Base-by-base conservation (phyloP, 2,888 invertebrate genomes). In the Tryphoninae sp. region DNA sequence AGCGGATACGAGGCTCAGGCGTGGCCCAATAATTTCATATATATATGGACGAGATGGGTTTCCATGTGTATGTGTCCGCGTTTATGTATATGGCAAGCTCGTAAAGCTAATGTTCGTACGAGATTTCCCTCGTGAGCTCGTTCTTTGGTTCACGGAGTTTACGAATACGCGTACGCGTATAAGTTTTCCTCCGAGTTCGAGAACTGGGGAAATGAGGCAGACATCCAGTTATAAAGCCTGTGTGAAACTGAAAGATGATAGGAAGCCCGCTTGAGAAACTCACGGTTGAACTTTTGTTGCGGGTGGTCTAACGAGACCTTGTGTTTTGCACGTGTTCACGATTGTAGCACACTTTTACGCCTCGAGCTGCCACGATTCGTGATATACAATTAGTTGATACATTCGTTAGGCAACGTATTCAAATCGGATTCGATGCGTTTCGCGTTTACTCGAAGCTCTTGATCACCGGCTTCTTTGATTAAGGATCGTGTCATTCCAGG, bases 291-390 rank as follows among this genome's bases (percentile, higher is more conserved):
- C 19, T 22, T 19, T 58, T 73, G 69, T 71, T 58, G 58, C 42
- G 23, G 49, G 22, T 22, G 53, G 11, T 53, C 65, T 86, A 83
- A 86, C 82, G 84, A 86, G 81, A 79, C 83, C 80, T 85, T 86
- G 85, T 86, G 86, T 83, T 78, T 72, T 79, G 83, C 86, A 86
- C 85, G 86, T 86, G 86, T 83, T 84, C 81, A 59, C 55, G 42
- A n/a, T 53, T 7, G 19, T 53, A n/a, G n/a, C 53, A 16, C 16
- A 16, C 19, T 16, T 53, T 16, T 7, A 33, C 33, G 45, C 11
- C 45, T 45, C 45, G 13, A 45, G 45, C 45, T 45, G 45, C 0
- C 11, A 9, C 13, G 45, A 45, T 45, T 13, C 13, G 7, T 3
- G 11, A 11, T 45, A 13, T 45, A 45, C 13, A 9, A 45, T 45